Percentiles rank a stretch among this genome's conserved stretches.
Conservation (phyloP, 1,140 invertebrate genomes). For the Pseudoatta argentina region DNA sequence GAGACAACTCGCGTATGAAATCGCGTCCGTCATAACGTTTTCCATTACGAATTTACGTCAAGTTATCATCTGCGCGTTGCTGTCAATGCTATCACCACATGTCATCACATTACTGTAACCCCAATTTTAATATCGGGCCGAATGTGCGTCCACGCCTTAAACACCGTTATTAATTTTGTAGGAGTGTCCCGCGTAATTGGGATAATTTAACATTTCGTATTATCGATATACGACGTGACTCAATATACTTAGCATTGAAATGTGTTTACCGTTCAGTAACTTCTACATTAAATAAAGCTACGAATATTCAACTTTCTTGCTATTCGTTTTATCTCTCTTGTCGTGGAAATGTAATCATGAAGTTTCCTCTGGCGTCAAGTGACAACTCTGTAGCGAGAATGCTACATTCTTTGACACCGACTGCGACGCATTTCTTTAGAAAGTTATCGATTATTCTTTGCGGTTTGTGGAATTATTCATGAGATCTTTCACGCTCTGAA, state of each 20-base stretch:
- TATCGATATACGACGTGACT: background rate
- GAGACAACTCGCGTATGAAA: constrained; percentile 74
- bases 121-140: constrained; percentile 34
- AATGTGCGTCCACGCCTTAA: background rate
- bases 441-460: constrained; percentile 83
- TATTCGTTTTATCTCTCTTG: constrained; percentile 26
- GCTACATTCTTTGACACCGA: constrained; percentile 59
- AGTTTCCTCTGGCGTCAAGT: constrained; percentile 30
- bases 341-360: constrained; percentile 25
- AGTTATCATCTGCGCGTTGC: constrained; percentile 64
- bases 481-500: constrained; percentile 78
- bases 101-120: constrained; percentile 50
- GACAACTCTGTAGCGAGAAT: constrained; percentile 51
- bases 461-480: constrained; percentile 82
- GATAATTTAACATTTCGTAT: constrained; percentile 33
- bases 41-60: constrained; percentile 63
- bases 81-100: constrained; percentile 15
- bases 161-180: constrained; percentile 40
- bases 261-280: background rate
- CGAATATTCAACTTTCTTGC: constrained; percentile 25
- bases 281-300: background rate
- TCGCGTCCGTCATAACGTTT: constrained; percentile 70
- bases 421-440: constrained; percentile 73
- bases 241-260: background rate
- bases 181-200: constrained; percentile 41